Conservation (phyloP, 1,140 invertebrate species). For the Drosophila saltans region DNA sequence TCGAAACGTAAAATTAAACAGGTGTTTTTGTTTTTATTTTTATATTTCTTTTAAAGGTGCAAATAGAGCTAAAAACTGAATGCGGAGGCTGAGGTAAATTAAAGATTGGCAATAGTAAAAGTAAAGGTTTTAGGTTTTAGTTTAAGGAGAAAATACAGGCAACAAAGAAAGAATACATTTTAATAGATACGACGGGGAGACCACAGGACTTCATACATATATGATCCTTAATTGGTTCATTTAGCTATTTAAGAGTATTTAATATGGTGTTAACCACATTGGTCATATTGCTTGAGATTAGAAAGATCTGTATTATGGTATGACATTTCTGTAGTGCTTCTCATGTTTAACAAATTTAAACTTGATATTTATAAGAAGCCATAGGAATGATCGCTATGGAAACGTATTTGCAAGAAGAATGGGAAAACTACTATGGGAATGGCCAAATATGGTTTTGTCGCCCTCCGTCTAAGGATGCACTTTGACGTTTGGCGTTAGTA, state of each 20-base stretch:
- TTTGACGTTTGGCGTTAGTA: background rate
- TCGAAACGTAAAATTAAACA: conserved; percentile 3
- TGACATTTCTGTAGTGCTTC: background rate
- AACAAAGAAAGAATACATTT: no score
- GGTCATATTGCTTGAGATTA: background rate
- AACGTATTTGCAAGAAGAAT: background rate
- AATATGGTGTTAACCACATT: no score
- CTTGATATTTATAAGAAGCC: conserved; percentile 4
- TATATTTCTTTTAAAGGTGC: background rate
- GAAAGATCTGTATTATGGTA: background rate
- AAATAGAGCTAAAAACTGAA: background rate
- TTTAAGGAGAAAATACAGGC: no score
- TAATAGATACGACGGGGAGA: no score
- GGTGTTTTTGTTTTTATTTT: background rate
- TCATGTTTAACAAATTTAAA: background rate
- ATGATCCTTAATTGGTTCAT: no score
- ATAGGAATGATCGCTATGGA: background rate
- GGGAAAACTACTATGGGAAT: background rate
- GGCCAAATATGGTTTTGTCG: background rate
- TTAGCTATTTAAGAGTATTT: no score
- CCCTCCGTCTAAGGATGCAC: background rate
- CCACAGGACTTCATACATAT: no score
- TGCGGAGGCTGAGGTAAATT: background rate
- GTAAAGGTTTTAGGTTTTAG: no score
- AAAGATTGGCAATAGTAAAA: background rate